These are phyloP conservation scores for Stenoptilia bipunctidactyla DNA, from an alignment of 2,888 invertebrate genomes.

Conservation along the genomic window DNA sequence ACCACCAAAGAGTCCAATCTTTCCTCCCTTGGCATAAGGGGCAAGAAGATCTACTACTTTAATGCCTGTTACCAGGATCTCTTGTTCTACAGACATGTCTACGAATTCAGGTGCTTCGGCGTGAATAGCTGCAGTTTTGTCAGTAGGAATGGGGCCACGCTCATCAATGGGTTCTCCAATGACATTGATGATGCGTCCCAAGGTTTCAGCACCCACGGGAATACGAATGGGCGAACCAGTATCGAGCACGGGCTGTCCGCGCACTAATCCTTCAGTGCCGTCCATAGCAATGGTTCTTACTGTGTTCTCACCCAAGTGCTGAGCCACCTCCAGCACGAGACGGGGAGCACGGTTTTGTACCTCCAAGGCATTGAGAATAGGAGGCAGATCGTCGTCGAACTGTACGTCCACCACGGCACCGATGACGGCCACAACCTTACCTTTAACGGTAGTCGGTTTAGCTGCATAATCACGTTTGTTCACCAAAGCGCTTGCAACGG, in stretches of 20 bases:
- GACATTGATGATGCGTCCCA: constrained; percentile 95
- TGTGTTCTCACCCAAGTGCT: constrained; percentile 92
- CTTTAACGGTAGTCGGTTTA: constrained; percentile 47
- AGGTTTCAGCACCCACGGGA: constrained; percentile 90
- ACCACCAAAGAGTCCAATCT: constrained; percentile 94
- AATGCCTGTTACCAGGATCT: constrained; percentile 93
- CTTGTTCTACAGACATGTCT: constrained; percentile 92
- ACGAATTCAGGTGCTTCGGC: constrained; percentile 92
- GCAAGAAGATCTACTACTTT: constrained; percentile 95
- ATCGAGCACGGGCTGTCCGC: constrained; percentile 87
- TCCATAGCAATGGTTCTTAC: constrained; percentile 96
- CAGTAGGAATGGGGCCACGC: constrained; percentile 86
- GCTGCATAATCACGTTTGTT: constrained; percentile 56
- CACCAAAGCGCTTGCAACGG: constrained; percentile 46
- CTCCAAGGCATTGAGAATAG: constrained; percentile 95
- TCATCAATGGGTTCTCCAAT: constrained; percentile 92
- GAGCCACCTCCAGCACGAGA: constrained; percentile 89
- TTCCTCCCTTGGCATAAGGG: constrained; percentile 95
- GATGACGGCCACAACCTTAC: constrained; percentile 92
- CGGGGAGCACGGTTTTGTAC: constrained; percentile 85
- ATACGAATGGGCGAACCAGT: constrained; percentile 91
- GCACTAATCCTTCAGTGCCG: constrained; percentile 90
- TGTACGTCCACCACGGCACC: constrained; percentile 99
- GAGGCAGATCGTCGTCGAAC: constrained; percentile 92
- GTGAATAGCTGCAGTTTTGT: constrained; percentile 86